A percentile compares a stretch with the other conserved stretches of the same genome.
These are phyloP conservation scores for Folsomia candida DNA, from an alignment of 2,888 invertebrate species.

Conservation along the genomic window DNA sequence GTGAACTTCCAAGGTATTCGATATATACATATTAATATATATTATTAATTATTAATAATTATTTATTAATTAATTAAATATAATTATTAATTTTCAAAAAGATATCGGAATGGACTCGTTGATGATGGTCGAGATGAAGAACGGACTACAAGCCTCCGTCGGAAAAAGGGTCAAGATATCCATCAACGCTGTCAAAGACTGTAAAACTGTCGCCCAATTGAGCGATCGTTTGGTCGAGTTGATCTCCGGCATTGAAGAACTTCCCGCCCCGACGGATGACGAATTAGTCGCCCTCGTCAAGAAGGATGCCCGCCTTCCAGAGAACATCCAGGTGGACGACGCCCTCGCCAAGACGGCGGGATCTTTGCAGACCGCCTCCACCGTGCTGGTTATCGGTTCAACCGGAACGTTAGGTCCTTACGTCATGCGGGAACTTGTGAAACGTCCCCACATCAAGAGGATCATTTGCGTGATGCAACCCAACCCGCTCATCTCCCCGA, in stretches of 20 bases:
- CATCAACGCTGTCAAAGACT: constrained; percentile 26
- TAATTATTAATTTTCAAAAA: no score
- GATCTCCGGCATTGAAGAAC: constrained; percentile 1
- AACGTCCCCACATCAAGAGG: constrained; percentile 10
- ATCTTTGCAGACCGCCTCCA: background rate
- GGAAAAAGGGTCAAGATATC: constrained; percentile 22
- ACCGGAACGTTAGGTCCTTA: constrained; percentile 31
- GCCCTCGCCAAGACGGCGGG: background rate
- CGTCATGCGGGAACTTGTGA: constrained; percentile 14
- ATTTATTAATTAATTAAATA: no score
- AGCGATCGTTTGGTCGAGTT: constrained; percentile 21
- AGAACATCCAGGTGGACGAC: background rate
- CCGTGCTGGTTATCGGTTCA: constrained; percentile 25
- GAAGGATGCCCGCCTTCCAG: constrained; percentile 25
- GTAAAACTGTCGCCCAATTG: constrained; percentile 19
- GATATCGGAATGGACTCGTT: constrained; percentile 31
- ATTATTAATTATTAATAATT: no score
- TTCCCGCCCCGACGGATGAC: constrained; percentile 3
- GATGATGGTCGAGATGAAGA: constrained; percentile 35
- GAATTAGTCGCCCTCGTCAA: constrained; percentile 18
- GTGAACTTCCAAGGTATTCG: constrained; percentile 13
- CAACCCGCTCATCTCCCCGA: background rate
- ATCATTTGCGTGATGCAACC: constrained; percentile 22
- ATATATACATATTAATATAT: no score
- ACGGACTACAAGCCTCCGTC: constrained; percentile 26